These are phyloP conservation scores for Thaumetopoea pityocampa DNA, from an alignment of 1,140 invertebrate genomes.

Conservation along the genomic window DNA sequence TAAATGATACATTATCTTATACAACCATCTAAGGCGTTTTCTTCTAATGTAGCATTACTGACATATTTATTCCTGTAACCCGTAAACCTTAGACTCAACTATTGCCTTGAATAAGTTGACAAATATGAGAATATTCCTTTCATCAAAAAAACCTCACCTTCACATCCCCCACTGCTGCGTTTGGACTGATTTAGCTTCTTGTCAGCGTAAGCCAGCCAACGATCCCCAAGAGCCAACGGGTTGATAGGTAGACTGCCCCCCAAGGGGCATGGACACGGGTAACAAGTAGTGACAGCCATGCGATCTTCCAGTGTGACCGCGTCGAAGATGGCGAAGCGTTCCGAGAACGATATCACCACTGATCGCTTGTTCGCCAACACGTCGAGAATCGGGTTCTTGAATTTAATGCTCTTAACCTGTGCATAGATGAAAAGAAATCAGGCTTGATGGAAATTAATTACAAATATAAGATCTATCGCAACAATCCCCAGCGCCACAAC, in stretches of 20 bases:
- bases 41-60: no score
- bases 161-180: slow-evolving; percentile 91
- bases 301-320: slow-evolving; percentile 90
- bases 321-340: slow-evolving; percentile 94
- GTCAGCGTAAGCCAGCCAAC: slow-evolving; percentile 90
- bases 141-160: slow-evolving; percentile 75
- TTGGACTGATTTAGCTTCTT: slow-evolving; percentile 87
- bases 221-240: slow-evolving; percentile 91
- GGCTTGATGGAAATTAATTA: no score
- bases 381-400: slow-evolving; percentile 92
- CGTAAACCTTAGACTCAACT: no score
- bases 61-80: no score
- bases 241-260: slow-evolving; percentile 85
- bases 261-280: slow-evolving; percentile 82
- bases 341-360: slow-evolving; percentile 91
- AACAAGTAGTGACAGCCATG: slow-evolving; percentile 92
- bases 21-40: no score
- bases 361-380: slow-evolving; percentile 89
- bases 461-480: no score
- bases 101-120: no score
- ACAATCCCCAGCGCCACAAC: no score
- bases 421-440: background rate
- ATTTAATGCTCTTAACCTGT: slow-evolving; percentile 91
- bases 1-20: no score
- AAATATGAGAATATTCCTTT: no score